Evolutionary conservation across 2,888 invertebrate genomes (phyloP).

Genomic region (Machimus rusticus): DNA sequence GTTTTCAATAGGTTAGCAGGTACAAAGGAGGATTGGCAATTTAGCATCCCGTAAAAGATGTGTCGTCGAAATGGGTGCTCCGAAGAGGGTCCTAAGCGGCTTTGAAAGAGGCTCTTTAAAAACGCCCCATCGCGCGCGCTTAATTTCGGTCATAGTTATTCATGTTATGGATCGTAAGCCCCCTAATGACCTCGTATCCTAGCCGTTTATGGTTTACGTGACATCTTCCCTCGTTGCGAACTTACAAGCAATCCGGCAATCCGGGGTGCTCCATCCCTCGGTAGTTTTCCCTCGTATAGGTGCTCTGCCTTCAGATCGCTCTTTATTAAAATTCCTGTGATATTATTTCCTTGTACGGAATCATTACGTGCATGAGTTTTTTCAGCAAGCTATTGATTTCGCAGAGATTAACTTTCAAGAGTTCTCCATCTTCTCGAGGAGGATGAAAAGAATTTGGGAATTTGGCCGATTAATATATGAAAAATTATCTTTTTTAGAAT

Average conservation of each 20-base stretch:
- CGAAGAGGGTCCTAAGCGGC: background rate
- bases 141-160: background rate
- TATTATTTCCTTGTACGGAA: background rate
- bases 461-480: background rate
- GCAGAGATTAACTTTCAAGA: background rate
- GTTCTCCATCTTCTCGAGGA: background rate
- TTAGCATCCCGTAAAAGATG: background rate
- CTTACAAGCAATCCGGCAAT: background rate
- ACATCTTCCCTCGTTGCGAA: background rate
- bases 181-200: background rate
- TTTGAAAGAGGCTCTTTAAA: background rate
- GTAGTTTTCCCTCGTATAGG: background rate
- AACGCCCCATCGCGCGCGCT: background rate
- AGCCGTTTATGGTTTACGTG: background rate
- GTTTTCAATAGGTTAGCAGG: background rate
- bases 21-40: background rate
- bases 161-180: background rate
- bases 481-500: background rate
- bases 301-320: background rate
- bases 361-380: background rate
- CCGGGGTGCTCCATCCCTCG: background rate
- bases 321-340: background rate
- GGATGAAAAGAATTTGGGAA: background rate
- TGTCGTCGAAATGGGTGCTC: background rate
- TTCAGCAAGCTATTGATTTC: background rate